Base-by-base conservation (phyloP, 2,888 invertebrate genomes). In the Drosophila borealis region DNA sequence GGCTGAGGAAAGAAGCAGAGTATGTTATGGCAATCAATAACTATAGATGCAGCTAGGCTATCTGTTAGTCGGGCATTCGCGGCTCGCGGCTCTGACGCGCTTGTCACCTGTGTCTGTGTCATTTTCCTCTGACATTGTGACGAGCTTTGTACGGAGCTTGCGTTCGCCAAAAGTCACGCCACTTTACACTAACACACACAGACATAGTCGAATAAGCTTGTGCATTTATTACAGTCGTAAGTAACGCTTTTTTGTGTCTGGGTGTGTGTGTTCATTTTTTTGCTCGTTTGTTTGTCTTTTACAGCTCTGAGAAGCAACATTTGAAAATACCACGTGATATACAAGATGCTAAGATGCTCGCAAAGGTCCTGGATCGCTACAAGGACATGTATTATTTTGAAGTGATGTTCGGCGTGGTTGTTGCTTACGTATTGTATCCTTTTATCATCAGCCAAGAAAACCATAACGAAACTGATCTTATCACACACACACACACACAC, bases 381-480 rank as follows among this genome's bases (percentile, higher is more conserved):
- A 99, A 98, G 93, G 97, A 98, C 78, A 95, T 96, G 91, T 97
- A 99, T 93, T 98, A 96, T 92, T 94, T 95, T 91, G 96, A 98
- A 94, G 99, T 99, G 61, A 93, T 99, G 91, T 94, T 95, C 80
- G 98, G 97, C 85, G 96, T 98, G 73, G 96, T 97, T 88, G 93
- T 97, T 80, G 95, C 96, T 13, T 99, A 99, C 92, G 96, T 99
- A 92, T 99, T 99, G 98, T 99, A 98, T 97, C 97, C 97, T 97
- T 96, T 95, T 96, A 94, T 75, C 42, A 60, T 21, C 49, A 50
- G 29, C 8, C 14, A 37, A 1, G 2, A 39, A 36, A 8, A 41
- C 41, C 13, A 33, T 34, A 36, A 13, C 10, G 1, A 21, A 53
- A 17, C 51, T 14, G 36, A 45, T 19, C 11, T 29, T 29, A 17